Evolutionary conservation across 2,888 invertebrate species (phyloP), one percentile per base, ranked within the genome.

Genomic region (Callyntrura sp.): DNA sequence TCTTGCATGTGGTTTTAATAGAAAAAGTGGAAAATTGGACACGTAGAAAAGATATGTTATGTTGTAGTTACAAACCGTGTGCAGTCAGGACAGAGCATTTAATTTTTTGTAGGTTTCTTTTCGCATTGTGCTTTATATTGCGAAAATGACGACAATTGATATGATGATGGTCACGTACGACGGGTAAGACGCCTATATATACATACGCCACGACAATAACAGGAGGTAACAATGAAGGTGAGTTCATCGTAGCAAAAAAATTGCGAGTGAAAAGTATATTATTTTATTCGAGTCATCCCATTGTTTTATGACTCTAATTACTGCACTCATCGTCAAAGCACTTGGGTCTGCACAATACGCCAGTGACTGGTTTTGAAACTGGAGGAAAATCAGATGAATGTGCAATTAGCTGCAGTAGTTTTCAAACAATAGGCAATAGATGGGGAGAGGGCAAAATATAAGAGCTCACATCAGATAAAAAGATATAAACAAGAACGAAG

Each of bases 271-370:
- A 57, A 28, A 43, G 8, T 23, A 1, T n/a, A 60, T 60, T 60
- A 28, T 51, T 81, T 81, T 81, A 57, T 43, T 48, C 1, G 51
- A 51, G 0, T 48, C 55, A 25, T 51, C 25, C n/a, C 23, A 55
- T 81, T 28, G 45, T 55, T 88, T 89, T 89, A 89, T 68, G 79
- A 57, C 79, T 43, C 78, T 85, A 89, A 89, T 89, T 89, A 84
- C 60, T 55, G 62, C 35, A 35, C 43, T 70, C 70, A 70, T 70
- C 12, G 9, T 12, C 1, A 51, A 35, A 35, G 35, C 6, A 35
- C 35, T 43, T 6, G 11, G 43, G 5, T 17, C 28, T 68, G 12
- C 35, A 25, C 12, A 76, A 14, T 65, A 65, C 45, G 20, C 20
- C 35, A 35, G n/a, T 6, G 6, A 35, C 35, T 35, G 35, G 35